Evolutionary conservation across 2,113 vertebrate genomes (phyloP), one percentile per base, ranked within the genome.

Genomic region (Tenebrosternarchus preto): DNA sequence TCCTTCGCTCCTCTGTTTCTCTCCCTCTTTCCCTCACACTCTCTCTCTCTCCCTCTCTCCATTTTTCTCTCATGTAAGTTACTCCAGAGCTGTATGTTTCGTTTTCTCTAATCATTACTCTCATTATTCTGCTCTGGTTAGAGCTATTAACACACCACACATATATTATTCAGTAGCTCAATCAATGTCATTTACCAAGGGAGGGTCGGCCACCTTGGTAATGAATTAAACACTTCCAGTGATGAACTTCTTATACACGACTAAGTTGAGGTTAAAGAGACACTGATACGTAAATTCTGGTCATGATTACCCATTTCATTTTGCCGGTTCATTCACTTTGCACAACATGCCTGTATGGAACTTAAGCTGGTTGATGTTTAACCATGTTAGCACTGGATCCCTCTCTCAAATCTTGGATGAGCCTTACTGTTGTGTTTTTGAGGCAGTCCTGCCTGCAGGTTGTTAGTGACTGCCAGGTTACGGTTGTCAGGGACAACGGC

Each of bases 101-200:
- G 22, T 59, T 59, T n/a, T n/a, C 36, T 59, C 73, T 72, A 53
- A 72, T 80, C 53, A 69, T 82, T 71, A 39, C 66, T 46, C 69
- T 77, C 64, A 55, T 83, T 83, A 76, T 76, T 71, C 20, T 46
- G 70, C 67, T 74, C 56, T 83, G 70, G 76, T 83, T 27, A 50
- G 76, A 53, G 70, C 53, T 16, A 61, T 68, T 25, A 66, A 24
- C 72, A 53, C 72, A 9, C 72, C 53, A 53, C 66, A 67, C 73
- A 53, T 77, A 27, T 15, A 72, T 73, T 61, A 66, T 25, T 72
- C 33, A 67, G 76, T 73, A 72, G 36, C 73, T 80, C 67, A 16
- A 19, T 80, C 73, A 77, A 24, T 56, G 57, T 72, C 27, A 46
- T 75, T 75, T 70, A 76, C 63, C 57, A 66, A 25, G 73, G 29